Conservation (phyloP, 2,113 vertebrate species). For the Menidia beryllina region DNA sequence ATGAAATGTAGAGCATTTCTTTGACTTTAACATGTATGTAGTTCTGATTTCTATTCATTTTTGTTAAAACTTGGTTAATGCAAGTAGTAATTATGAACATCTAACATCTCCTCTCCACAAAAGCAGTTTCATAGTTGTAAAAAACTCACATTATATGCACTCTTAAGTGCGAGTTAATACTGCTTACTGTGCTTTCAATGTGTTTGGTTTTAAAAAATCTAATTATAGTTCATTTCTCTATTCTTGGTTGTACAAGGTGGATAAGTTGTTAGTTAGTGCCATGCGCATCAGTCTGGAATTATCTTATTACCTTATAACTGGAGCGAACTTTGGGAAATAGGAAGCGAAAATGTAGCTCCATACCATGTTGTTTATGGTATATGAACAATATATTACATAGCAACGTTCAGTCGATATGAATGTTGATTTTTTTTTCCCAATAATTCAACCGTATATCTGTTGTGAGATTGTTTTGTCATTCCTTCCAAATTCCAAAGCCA, state of each 20-base stretch:
- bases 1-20: too few species aligned
- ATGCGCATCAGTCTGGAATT: constrained; percentile 41
- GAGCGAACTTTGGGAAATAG: constrained; percentile 8
- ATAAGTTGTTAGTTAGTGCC: constrained; percentile 22
- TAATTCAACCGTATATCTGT: not conserved
- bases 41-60: too few species aligned
- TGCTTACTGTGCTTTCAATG: not conserved
- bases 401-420: not conserved
- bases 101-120: too few species aligned
- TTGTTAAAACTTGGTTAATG: not conserved
- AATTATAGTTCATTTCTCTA: not conserved
- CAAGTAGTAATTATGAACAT: not conserved
- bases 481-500: not conserved
- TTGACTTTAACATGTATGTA: too few species aligned
- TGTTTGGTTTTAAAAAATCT: not conserved
- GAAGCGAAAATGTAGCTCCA: not conserved
- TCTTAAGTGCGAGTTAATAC: not conserved
- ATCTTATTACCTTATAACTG: constrained; percentile 42
- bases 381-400: not conserved
- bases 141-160: not conserved
- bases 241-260: not conserved
- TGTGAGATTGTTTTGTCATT: not conserved
- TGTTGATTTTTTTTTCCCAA: too few species aligned
- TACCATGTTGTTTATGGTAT: not conserved
- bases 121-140: not conserved